A percentile compares a stretch with the other conserved stretches of the same genome.
Evolutionary conservation across 53 echinoderm and acorn worm species (phyloP).

Genomic region (Actinopyga echinites): DNA sequence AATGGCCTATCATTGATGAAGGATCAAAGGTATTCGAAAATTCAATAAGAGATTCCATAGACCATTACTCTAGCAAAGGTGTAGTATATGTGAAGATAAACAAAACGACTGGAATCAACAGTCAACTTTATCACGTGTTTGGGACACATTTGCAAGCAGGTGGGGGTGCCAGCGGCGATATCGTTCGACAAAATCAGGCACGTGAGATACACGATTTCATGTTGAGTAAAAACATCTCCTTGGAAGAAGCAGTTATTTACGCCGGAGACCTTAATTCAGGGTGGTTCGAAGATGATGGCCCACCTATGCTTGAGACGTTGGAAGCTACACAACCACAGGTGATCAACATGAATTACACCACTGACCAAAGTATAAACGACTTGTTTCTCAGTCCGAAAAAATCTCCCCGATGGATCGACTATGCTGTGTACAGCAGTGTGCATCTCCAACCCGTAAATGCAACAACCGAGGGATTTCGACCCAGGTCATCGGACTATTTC

Average conservation of each 20-base stretch:
- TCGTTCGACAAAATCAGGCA: constrained; percentile 56
- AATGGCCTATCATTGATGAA: constrained; percentile 82
- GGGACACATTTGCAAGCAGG: constrained; percentile 81
- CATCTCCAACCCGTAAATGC: constrained; percentile 51
- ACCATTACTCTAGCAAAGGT: constrained; percentile 69
- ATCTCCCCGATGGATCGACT: constrained; percentile 63
- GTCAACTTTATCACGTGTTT: constrained; percentile 69
- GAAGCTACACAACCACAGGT: constrained; percentile 41
- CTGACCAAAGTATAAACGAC: constrained; percentile 48
- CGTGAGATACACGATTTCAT: constrained; percentile 59
- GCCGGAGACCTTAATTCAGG: constrained; percentile 64
- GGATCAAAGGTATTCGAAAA: constrained; percentile 60
- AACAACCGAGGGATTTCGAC: constrained; percentile 55
- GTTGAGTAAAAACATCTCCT: constrained; percentile 52
- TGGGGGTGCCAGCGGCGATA: not conserved
- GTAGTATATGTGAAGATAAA: constrained; percentile 71
- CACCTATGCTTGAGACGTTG: constrained; percentile 1
- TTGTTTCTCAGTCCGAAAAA: constrained; percentile 24
- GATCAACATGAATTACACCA: constrained; percentile 43
- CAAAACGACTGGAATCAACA: constrained; percentile 57
- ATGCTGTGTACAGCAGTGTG: constrained; percentile 56
- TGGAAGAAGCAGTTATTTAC: constrained; percentile 64
- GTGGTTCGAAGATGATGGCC: constrained; percentile 13
- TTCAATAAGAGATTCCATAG: constrained; percentile 40
- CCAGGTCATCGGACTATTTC: constrained; percentile 45